phyloP scores from a whole-genome alignment of 2,797 vertebrate genomes.

The Cossypha heuglini region DNA sequence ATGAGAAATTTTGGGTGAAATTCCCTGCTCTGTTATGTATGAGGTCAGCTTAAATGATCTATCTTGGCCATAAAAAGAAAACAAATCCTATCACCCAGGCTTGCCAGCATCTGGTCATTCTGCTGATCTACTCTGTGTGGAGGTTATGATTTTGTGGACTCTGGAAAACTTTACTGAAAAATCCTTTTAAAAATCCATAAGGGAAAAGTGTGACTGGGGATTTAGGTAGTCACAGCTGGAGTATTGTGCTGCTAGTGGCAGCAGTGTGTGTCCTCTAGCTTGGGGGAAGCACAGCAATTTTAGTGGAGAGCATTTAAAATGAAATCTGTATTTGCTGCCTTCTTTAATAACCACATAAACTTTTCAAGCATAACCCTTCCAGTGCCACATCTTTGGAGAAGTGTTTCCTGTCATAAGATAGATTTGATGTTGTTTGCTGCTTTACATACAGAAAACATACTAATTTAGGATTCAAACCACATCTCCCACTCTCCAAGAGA shows the following conservation, averaged over 20 bases:
- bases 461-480: background rate
- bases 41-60: conserved; percentile 41
- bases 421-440: background rate
- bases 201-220: background rate
- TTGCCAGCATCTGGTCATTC: conserved; percentile 12
- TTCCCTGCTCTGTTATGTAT: background rate
- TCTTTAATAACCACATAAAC: background rate
- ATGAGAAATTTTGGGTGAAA: conserved; percentile 18
- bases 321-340: background rate
- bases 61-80: conserved; percentile 23
- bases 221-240: background rate
- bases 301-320: background rate
- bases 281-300: background rate
- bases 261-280: background rate
- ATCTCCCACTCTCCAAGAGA: background rate
- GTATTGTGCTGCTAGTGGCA: background rate
- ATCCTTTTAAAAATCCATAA: background rate
- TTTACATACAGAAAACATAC: background rate
- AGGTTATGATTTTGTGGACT: background rate
- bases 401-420: background rate
- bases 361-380: background rate
- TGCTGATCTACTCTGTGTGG: background rate
- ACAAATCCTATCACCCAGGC: background rate
- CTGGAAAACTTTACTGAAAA: conserved; percentile 45
- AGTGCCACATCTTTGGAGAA: background rate